A percentile compares a stretch with the other conserved stretches of the same genome.
phyloP scores from a whole-genome alignment of 2,113 vertebrate genomes.

The Malurus alboscapulatus region DNA sequence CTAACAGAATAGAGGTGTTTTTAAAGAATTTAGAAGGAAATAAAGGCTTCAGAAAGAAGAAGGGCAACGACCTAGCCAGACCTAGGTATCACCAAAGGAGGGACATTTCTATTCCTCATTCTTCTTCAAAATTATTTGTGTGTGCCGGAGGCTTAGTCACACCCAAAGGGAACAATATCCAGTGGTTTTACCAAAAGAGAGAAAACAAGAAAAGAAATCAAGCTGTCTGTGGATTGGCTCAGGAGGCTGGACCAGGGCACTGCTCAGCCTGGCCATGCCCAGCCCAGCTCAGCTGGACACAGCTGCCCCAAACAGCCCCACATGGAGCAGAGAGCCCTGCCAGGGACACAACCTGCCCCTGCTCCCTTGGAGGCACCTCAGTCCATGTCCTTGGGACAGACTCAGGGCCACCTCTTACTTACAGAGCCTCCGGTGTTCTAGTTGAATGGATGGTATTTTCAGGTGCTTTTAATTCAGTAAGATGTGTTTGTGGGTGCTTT shows the following conservation, averaged over 20 bases:
- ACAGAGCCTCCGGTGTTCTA: not conserved
- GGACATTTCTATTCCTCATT: constrained; percentile 10
- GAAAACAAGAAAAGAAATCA: not conserved
- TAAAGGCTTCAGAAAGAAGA: not conserved
- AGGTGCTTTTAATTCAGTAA: constrained; percentile 23
- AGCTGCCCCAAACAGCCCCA: not conserved
- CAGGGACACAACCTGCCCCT: not conserved
- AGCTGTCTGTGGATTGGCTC: not conserved
- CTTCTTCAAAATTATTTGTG: not conserved
- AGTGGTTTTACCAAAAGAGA: not conserved
- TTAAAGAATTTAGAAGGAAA: constrained; percentile 1
- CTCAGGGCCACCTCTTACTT: not conserved
- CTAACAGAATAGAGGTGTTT: not conserved
- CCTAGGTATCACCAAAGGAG: not conserved
- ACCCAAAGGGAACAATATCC: constrained; percentile 4
- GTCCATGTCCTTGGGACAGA: accelerated
- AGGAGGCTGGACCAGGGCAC: not conserved
- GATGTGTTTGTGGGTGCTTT: constrained; percentile 60
- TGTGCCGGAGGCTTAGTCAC: constrained; percentile 1
- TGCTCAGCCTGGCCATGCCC: accelerated
- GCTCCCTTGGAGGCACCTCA: not conserved
- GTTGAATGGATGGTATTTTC: not conserved
- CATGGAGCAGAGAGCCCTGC: accelerated
- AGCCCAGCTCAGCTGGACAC: accelerated
- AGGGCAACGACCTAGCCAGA: not conserved